phyloP scores from a whole-genome alignment of 2,888 invertebrate genomes.

The Proisotoma minuta region DNA sequence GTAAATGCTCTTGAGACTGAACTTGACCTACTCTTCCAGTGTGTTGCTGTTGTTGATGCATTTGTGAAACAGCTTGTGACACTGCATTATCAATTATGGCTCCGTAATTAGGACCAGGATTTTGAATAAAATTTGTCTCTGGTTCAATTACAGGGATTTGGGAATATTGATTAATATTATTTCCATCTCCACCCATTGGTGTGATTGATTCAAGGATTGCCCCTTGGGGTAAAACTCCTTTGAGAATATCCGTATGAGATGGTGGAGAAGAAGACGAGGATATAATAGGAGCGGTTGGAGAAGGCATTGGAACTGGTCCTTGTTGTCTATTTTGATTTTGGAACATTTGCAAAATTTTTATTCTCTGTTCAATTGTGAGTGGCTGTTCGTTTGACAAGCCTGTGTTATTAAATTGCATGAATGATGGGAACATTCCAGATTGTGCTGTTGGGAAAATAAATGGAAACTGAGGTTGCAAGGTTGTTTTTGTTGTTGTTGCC shows the following conservation, averaged over 20 bases:
- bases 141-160: background rate
- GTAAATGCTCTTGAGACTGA: background rate
- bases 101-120: too few species aligned
- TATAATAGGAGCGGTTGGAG: background rate
- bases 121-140: background rate
- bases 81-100: background rate
- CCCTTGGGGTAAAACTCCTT: slow-evolving; percentile 34
- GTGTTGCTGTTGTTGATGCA: background rate
- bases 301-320: background rate
- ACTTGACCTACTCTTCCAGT: background rate
- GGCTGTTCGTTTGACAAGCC: slow-evolving; percentile 16
- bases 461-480: background rate
- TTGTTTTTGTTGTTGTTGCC: slow-evolving; percentile 8
- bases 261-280: too few species aligned
- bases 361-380: slow-evolving; percentile 38
- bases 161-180: background rate
- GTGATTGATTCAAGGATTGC: slow-evolving; percentile 33
- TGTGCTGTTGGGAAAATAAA: background rate
- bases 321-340: slow-evolving; percentile 24
- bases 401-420: background rate
- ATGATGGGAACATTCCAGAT: background rate
- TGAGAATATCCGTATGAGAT: slow-evolving; percentile 10
- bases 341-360: slow-evolving; percentile 38
- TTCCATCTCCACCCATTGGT: background rate
- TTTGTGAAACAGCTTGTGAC: background rate